Conservation (phyloP, 2,113 vertebrate species). For the Ceratotherium simum region DNA sequence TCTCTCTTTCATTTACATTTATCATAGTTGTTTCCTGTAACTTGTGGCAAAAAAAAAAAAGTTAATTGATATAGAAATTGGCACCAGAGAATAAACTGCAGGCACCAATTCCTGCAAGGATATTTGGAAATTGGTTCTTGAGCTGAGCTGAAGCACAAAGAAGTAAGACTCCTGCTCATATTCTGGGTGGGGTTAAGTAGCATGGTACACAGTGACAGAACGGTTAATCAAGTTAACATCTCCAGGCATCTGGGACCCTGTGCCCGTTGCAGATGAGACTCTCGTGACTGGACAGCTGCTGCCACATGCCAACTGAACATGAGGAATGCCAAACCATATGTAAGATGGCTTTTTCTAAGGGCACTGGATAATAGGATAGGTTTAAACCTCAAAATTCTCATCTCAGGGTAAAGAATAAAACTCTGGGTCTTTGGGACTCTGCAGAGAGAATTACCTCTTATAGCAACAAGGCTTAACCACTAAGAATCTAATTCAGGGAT, state of each 20-base stretch:
- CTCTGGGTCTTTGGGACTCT: not conserved
- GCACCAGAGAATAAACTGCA: not conserved
- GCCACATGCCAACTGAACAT: not conserved
- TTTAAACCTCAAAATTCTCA: conserved; percentile 20
- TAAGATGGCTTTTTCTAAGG: not conserved
- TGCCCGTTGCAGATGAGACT: not conserved
- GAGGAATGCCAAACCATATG: not conserved
- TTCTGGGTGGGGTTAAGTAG: not conserved
- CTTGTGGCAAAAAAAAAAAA: not conserved
- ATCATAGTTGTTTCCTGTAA: not conserved
- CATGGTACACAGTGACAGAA: not conserved
- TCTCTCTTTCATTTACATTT: not conserved
- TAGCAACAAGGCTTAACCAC: not conserved
- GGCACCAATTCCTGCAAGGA: not conserved
- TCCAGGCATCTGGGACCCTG: not conserved
- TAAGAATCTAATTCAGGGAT: not conserved
- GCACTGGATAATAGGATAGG: not conserved
- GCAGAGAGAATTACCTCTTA: not conserved
- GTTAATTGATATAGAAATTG: not conserved
- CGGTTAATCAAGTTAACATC: not conserved
- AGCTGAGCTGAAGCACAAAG: not conserved
- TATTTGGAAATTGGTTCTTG: not conserved
- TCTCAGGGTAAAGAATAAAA: conserved; percentile 5
- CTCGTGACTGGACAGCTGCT: not conserved
- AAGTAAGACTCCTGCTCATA: not conserved